These are phyloP conservation scores for Coreoperca whiteheadi DNA, from an alignment of 2,113 vertebrate species.

Conservation along the genomic window DNA sequence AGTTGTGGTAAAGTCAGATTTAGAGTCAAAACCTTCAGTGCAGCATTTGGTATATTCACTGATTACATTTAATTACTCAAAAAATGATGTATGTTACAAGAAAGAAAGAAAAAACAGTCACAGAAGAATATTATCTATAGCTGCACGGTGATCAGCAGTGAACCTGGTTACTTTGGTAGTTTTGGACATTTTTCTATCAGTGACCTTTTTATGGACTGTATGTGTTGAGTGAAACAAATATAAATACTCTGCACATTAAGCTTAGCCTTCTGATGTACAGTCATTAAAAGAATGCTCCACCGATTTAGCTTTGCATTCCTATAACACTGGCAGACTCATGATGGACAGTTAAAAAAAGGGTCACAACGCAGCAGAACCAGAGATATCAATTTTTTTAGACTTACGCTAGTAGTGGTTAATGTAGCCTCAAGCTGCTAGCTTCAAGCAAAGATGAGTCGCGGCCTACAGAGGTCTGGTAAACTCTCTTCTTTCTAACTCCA, in stretches of 20 bases:
- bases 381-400: not conserved
- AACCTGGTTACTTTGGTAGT: too few relatives aligned
- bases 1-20: slow-evolving; percentile 1
- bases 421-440: too few relatives aligned
- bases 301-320: not conserved
- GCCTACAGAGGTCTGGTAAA: not conserved
- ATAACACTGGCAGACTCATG: not conserved
- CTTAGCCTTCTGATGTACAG: not conserved
- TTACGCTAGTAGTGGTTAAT: too few relatives aligned
- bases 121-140: too few relatives aligned
- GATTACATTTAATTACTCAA: not conserved
- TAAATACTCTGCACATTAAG: not conserved
- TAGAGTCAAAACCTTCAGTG: not conserved
- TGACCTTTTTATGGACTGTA: not conserved
- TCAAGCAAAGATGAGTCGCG: not conserved
- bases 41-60: not conserved
- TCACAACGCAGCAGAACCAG: not conserved
- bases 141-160: too few relatives aligned
- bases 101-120: not conserved
- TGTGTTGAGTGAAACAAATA: not conserved
- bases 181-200: too few relatives aligned
- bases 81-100: too few relatives aligned
- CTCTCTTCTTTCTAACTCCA: too few relatives aligned
- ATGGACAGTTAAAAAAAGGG: not conserved
- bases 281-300: not conserved